Percentiles rank a stretch among this genome's conserved stretches.
Evolutionary conservation across 2,888 invertebrate species (phyloP).

Genomic region (Nomada fucata): DNA sequence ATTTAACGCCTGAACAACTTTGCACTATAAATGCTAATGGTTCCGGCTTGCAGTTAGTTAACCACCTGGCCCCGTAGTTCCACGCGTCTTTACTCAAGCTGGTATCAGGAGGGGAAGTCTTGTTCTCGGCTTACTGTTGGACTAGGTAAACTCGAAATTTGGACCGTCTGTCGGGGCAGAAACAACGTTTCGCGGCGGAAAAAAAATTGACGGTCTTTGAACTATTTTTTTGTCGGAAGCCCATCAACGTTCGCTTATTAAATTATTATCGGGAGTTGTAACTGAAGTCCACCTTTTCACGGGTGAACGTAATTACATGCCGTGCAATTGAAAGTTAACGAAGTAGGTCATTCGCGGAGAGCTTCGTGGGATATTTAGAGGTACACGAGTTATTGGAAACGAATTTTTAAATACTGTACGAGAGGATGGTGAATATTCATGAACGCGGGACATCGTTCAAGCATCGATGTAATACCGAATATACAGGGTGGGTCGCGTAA

Average conservation of each 20-base stretch:
- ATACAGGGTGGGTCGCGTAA: not conserved
- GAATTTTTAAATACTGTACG: too few relatives aligned
- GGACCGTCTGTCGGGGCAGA: constrained; percentile 44
- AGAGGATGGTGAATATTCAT: too few relatives aligned
- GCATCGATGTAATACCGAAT: not conserved
- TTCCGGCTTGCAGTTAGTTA: constrained; percentile 62
- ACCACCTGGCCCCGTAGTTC: constrained; percentile 59
- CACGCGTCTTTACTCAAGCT: constrained; percentile 61
- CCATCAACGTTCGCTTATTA: not conserved
- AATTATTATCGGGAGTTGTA: not conserved
- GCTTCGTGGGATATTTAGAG: too few relatives aligned
- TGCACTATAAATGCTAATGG: constrained; percentile 78
- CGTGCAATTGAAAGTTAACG: too few relatives aligned
- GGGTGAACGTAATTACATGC: too few relatives aligned
- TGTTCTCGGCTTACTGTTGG: constrained; percentile 51
- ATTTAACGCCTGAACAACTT: constrained; percentile 74
- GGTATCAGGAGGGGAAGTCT: constrained; percentile 38
- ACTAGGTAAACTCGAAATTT: constrained; percentile 59
- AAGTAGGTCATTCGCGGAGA: too few relatives aligned
- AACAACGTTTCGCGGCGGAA: not conserved
- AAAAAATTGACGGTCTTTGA: not conserved
- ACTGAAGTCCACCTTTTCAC: too few relatives aligned
- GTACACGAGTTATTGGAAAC: too few relatives aligned
- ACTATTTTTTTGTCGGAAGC: not conserved
- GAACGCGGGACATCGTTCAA: not conserved